Percentiles rank a stretch among this genome's conserved stretches.
Evolutionary conservation across 1,140 invertebrate species (phyloP).

Genomic region (Anoplophora glabripennis): DNA sequence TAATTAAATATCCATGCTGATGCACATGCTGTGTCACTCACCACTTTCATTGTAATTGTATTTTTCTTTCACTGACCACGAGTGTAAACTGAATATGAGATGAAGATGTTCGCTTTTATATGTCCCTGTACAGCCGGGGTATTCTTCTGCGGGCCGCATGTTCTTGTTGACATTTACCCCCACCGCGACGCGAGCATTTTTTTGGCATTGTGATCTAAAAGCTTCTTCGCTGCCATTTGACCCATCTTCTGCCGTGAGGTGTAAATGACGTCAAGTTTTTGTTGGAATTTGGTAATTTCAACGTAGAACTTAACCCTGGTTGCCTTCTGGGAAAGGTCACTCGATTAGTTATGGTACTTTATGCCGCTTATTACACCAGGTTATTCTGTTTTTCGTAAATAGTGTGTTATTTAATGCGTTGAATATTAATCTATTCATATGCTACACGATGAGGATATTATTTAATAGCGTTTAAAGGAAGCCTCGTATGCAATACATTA

Average conservation of each 20-base stretch:
- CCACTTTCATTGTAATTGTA: too few species aligned
- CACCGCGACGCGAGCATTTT: slow-evolving; percentile 15
- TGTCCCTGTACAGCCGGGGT: slow-evolving; percentile 10
- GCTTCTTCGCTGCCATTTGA: slow-evolving; percentile 17
- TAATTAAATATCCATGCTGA: too few species aligned
- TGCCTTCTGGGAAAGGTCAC: too few species aligned
- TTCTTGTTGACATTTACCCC: slow-evolving; percentile 26
- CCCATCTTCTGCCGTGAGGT: slow-evolving; percentile 2
- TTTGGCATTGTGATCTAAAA: slow-evolving; percentile 25
- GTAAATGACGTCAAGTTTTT: not conserved
- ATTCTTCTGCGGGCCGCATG: slow-evolving; percentile 17
- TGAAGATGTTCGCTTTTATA: slow-evolving; percentile 20
- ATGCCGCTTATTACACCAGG: too few species aligned
- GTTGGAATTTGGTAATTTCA: not conserved
- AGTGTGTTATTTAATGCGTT: too few species aligned
- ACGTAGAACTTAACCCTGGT: not conserved
- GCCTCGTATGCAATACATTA: too few species aligned
- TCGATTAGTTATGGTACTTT: too few species aligned
- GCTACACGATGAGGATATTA: too few species aligned
- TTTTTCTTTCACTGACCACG: slow-evolving; percentile 12
- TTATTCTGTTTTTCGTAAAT: too few species aligned
- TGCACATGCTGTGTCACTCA: slow-evolving; percentile 6
- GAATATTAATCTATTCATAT: too few species aligned
- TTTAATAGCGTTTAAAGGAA: too few species aligned
- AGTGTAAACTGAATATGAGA: slow-evolving; percentile 16